These are phyloP conservation scores for Tigriopus californicus DNA, from an alignment of 2,888 invertebrate species.

Conservation along the genomic window DNA sequence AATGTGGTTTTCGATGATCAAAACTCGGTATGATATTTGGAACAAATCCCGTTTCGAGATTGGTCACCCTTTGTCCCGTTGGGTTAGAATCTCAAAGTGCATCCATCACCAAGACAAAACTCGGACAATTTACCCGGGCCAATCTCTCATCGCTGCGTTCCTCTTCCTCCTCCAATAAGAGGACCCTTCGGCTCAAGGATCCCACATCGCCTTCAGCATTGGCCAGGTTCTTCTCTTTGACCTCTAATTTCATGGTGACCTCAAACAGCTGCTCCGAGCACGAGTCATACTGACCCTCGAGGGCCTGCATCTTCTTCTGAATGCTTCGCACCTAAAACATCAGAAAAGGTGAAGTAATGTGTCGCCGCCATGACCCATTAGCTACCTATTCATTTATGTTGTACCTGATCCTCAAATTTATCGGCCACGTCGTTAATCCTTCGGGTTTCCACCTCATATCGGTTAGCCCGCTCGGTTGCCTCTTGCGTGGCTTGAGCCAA, in stretches of 20 bases:
- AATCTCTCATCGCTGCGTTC: not conserved
- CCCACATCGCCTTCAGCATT: constrained; percentile 12
- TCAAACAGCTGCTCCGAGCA: constrained; percentile 4
- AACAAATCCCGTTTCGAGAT: too few species aligned
- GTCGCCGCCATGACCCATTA: too few species aligned
- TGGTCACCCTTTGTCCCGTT: too few species aligned
- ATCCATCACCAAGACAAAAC: too few species aligned
- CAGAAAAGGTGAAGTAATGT: not conserved
- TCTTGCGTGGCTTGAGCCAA: constrained; percentile 7
- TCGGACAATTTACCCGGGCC: not conserved
- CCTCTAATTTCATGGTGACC: constrained; percentile 2
- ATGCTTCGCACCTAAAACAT: constrained; percentile 2
- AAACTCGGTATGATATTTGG: too few species aligned
- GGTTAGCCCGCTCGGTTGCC: not conserved
- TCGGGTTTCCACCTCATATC: constrained; percentile 1
- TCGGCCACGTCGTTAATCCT: constrained; percentile 4
- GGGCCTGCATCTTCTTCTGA: constrained; percentile 10
- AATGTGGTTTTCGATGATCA: too few species aligned
- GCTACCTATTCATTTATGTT: not conserved
- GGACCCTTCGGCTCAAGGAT: not conserved
- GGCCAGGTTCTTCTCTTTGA: constrained; percentile 5
- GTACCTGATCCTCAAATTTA: not conserved
- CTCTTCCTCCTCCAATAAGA: constrained; percentile 6
- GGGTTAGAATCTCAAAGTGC: too few species aligned
- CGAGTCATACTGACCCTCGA: constrained; percentile 9